Base-by-base conservation (phyloP, 2,797 vertebrate genomes). In the Spizella passerina region DNA sequence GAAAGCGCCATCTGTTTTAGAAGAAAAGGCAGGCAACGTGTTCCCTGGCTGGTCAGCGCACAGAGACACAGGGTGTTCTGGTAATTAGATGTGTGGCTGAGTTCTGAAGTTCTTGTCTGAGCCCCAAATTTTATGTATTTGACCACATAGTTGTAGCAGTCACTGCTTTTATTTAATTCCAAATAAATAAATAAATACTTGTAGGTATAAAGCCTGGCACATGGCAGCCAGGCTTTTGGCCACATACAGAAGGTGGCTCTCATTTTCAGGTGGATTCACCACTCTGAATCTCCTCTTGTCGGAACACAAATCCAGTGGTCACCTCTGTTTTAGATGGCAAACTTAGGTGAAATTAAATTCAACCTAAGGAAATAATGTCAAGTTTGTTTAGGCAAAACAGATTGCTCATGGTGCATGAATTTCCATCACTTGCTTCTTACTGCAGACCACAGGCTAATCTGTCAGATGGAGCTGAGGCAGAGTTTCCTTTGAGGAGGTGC, bases 1-100 rank as follows among this genome's bases (percentile, higher is more conserved):
- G 87, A 83, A 94, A 90, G 88, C 80, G 63, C 96, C 94, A 95
- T 95, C 94, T 96, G 95, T 63, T 90, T 88, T 10, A 66, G 77
- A 65, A 93, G 90, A 70, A 75, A n/a, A 32, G 69, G 43, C 69
- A 93, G 80, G 73, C 70, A 41, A 41, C 41, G 1, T 30, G 47
- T 84, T 81, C 87, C 65, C 61, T 75, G 63, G 85, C 85, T 47
- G 91, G 94, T 44, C 94, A 95, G 90, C 11, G 82, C 76, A 55
- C 0, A 34, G 69, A 72, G 56, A 88, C 27, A 5, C 49, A 0
- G 50, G 72, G 27, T 3, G 0, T 24, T 70, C 77, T 41, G 66
- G 69, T 72, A 65, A 88, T 89, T 69, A 86, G 47, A 56, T 72
- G 82, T 26, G 85, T 52, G 71, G 38, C 19, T 78, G 57, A 55